phyloP scores from a whole-genome alignment of 2,888 invertebrate species.

The Dysmachus trigonus region DNA sequence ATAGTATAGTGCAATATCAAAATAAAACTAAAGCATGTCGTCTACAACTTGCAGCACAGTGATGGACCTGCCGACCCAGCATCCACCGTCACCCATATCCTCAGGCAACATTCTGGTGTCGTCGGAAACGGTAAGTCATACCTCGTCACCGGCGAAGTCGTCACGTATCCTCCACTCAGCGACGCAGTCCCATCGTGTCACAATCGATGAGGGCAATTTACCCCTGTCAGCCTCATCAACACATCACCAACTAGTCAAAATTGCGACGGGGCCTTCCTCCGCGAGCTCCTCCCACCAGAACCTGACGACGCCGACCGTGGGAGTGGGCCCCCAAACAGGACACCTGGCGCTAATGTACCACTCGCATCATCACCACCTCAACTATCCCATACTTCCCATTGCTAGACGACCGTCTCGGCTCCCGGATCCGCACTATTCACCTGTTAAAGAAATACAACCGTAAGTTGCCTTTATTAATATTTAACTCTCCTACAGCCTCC shows the following conservation, averaged over 20 bases:
- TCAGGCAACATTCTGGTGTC: conserved; percentile 79
- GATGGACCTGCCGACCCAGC: conserved; percentile 59
- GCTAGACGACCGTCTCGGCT: conserved; percentile 61
- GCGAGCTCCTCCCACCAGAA: conserved; percentile 46
- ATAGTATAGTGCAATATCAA: not conserved
- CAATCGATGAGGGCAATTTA: conserved; percentile 63
- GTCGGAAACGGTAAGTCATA: conserved; percentile 77
- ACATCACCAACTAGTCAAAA: conserved; percentile 56
- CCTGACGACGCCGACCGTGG: conserved; percentile 25
- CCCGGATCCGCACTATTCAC: conserved; percentile 50
- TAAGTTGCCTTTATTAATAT: conserved; percentile 36
- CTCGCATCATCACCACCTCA: conserved; percentile 61
- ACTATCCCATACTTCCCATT: conserved; percentile 62
- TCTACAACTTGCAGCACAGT: conserved; percentile 51
- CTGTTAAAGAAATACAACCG: conserved; percentile 49
- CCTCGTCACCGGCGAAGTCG: conserved; percentile 69
- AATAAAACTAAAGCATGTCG: conserved; percentile 35
- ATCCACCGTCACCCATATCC: conserved; percentile 79
- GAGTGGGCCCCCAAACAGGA: conserved; percentile 52
- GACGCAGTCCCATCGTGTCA: conserved; percentile 62
- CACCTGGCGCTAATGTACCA: conserved; percentile 62
- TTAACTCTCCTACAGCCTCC: not conserved
- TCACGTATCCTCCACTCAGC: conserved; percentile 57
- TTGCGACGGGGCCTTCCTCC: conserved; percentile 44
- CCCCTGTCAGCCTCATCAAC: conserved; percentile 57